A percentile compares a stretch with the other conserved stretches of the same genome.
Evolutionary conservation across 37 sponge, comb jelly and placozoan genomes (phyloP).

Genomic region (Chondrosia reniformis): DNA sequence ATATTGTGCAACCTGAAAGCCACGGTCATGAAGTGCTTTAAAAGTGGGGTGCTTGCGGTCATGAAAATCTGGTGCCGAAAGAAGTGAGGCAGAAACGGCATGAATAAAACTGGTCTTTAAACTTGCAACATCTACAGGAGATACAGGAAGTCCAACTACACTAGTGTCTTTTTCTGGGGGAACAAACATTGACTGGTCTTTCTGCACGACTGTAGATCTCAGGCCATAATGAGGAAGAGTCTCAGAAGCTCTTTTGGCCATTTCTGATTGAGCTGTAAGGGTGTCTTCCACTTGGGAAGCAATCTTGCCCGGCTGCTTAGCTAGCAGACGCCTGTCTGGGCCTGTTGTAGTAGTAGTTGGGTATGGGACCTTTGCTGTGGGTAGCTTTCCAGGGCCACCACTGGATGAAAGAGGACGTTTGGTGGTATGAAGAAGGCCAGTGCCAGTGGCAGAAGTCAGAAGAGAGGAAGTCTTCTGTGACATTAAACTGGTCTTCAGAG

Average conservation of each 20-base stretch:
- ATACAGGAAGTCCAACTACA: not conserved
- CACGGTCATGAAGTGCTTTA: slow-evolving; percentile 31
- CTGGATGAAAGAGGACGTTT: not conserved
- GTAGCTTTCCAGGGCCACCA: not conserved
- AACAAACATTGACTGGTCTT: slow-evolving; percentile 6
- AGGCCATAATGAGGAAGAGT: slow-evolving; percentile 31
- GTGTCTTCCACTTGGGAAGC: slow-evolving; percentile 10
- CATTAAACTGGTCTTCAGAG: not conserved
- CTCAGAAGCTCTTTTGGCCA: not conserved
- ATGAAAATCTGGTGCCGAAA: slow-evolving; percentile 78
- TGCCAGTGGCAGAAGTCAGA: not conserved
- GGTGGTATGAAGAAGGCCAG: not conserved
- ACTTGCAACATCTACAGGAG: slow-evolving; percentile 31
- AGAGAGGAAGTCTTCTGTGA: not conserved
- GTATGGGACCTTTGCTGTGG: not conserved
- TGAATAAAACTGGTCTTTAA: slow-evolving; percentile 77
- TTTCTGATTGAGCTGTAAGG: not conserved
- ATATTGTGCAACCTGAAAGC: slow-evolving; percentile 42
- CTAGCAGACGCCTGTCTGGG: too few species aligned
- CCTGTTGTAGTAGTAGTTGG: not conserved
- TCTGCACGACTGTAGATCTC: not conserved
- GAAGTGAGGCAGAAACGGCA: slow-evolving; percentile 90
- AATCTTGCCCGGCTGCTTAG: not conserved
- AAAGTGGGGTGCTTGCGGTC: slow-evolving; percentile 54
- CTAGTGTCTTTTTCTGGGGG: slow-evolving; percentile 7